These are phyloP conservation scores for Pseudolaguvia tuberculata DNA, from an alignment of 2,113 vertebrate species.

Conservation along the genomic window DNA sequence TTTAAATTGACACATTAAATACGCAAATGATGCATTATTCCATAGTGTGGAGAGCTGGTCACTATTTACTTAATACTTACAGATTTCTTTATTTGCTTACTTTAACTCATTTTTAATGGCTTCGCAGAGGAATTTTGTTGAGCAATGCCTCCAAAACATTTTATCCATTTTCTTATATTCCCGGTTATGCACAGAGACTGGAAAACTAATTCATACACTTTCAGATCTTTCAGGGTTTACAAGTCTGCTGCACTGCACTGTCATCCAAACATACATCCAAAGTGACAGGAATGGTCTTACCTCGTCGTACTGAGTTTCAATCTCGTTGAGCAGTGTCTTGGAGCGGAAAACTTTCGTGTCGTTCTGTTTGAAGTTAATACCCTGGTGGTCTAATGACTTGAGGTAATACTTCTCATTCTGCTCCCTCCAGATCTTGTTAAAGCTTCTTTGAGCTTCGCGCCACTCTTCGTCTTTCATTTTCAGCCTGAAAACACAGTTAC, in stretches of 20 bases:
- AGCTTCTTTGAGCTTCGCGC: conserved; percentile 97
- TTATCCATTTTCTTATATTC: too few species aligned
- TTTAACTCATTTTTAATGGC: too few species aligned
- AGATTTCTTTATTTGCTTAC: too few species aligned
- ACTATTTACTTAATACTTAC: too few species aligned
- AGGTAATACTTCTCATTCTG: conserved; percentile 99
- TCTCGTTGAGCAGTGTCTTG: conserved; percentile 94
- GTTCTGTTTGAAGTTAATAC: conserved; percentile 99
- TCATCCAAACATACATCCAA: neutral
- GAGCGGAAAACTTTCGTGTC: conserved; percentile 95
- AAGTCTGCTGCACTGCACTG: neutral
- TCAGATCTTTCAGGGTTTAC: neutral
- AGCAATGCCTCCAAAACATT: too few species aligned
- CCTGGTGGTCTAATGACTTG: conserved; percentile 97
- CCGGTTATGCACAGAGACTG: neutral
- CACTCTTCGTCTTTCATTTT: conserved; percentile 99
- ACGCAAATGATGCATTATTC: too few species aligned
- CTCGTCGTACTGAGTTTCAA: conserved; percentile 96
- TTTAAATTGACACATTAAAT: too few species aligned
- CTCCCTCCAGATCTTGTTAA: conserved; percentile 98
- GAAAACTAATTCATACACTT: neutral
- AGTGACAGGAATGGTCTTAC: conserved; percentile 62
- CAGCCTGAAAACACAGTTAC: conserved; percentile 69
- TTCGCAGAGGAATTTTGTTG: too few species aligned
- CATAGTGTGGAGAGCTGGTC: too few species aligned